Conservation (phyloP, 2,113 vertebrate species). For the Takifugu bimaculatus region DNA sequence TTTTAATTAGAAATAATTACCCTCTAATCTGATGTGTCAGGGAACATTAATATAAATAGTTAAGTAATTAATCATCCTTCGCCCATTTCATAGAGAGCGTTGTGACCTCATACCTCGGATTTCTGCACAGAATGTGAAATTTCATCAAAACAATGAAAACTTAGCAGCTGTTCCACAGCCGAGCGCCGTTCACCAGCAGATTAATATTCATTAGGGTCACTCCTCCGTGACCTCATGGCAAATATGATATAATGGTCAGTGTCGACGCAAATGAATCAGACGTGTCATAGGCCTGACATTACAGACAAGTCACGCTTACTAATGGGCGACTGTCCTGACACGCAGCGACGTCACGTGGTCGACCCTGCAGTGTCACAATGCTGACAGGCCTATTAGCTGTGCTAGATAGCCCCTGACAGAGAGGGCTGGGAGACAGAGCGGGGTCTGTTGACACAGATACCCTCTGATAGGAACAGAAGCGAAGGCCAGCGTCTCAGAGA, state of each 20-base stretch:
- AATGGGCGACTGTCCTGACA: slow-evolving; percentile 53
- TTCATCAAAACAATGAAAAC: slow-evolving; percentile 7
- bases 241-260: slow-evolving; percentile 54
- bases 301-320: slow-evolving; percentile 45
- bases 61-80: slow-evolving; percentile 74
- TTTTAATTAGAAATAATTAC: slow-evolving; percentile 78
- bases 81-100: slow-evolving; percentile 32
- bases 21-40: slow-evolving; percentile 75
- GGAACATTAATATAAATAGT: slow-evolving; percentile 77
- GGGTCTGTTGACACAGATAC: slow-evolving; percentile 37
- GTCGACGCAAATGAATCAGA: slow-evolving; percentile 58
- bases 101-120: slow-evolving; percentile 39
- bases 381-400: slow-evolving; percentile 66
- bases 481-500: background rate
- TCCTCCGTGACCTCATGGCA: slow-evolving; percentile 43
- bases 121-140: slow-evolving; percentile 7
- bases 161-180: background rate
- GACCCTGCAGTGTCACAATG: slow-evolving; percentile 39
- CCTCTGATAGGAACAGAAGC: slow-evolving; percentile 31
- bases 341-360: slow-evolving; percentile 42
- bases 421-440: slow-evolving; percentile 29
- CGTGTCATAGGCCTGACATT: slow-evolving; percentile 52
- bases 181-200: slow-evolving; percentile 3
- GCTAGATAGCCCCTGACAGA: slow-evolving; percentile 56
- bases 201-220: slow-evolving; percentile 38